phyloP scores from a whole-genome alignment of 2,888 invertebrate genomes.

The Heteromyza rotundicornis region DNA sequence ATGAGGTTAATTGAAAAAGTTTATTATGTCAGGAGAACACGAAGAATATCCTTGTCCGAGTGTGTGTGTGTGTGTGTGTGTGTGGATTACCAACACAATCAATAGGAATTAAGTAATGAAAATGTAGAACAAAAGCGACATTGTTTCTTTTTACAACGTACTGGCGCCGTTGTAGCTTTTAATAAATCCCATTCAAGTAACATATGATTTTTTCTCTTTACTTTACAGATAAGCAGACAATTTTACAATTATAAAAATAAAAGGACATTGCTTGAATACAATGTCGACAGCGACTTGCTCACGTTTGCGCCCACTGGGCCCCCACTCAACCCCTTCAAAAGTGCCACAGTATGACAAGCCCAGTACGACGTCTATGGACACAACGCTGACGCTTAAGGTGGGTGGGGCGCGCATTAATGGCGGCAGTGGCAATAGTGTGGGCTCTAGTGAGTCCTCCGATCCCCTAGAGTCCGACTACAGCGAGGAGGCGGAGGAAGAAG shows the following conservation, averaged over 20 bases:
- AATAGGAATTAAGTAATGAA: too few relatives aligned
- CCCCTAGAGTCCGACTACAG: constrained; percentile 60
- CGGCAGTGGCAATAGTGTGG: constrained; percentile 30
- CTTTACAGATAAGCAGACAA: too few relatives aligned
- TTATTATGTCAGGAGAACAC: constrained; percentile 21
- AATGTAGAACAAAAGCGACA: too few relatives aligned
- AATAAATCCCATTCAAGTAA: too few relatives aligned
- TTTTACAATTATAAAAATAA: too few relatives aligned
- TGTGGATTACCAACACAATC: too few relatives aligned
- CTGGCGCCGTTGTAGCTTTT: too few relatives aligned
- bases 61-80: constrained; percentile 4
- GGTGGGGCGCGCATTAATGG: constrained; percentile 24
- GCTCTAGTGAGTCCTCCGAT: constrained; percentile 60
- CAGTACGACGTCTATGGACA: constrained; percentile 42
- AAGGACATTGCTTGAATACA: too few relatives aligned
- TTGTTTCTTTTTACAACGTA: too few relatives aligned
- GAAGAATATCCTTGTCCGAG: not conserved
- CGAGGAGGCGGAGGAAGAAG: constrained; percentile 51
- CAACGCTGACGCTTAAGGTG: constrained; percentile 51
- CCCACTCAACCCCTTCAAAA: constrained; percentile 15
- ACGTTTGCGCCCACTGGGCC: constrained; percentile 47
- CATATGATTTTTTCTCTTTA: too few relatives aligned
- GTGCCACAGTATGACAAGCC: not conserved
- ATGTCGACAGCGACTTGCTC: constrained; percentile 60
- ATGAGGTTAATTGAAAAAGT: constrained; percentile 22